Conservation (phyloP, 2,888 invertebrate species). For the Oligia latruncula region DNA sequence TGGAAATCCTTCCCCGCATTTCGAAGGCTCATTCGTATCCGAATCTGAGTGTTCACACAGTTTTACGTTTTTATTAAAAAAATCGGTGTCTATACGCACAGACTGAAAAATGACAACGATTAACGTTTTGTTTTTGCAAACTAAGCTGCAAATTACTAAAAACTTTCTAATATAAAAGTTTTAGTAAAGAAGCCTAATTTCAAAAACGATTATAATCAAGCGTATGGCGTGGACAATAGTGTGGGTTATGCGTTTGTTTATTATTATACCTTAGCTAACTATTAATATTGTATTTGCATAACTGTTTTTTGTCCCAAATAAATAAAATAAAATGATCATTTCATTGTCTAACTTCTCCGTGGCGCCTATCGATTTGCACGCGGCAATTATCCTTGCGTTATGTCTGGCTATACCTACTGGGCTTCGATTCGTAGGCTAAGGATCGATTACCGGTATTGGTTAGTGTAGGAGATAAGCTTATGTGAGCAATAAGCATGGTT, state of each 20-base stretch:
- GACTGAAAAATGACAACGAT: background rate
- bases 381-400: constrained; percentile 78
- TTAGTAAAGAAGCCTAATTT: background rate
- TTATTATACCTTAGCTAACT: too few species aligned
- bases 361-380: constrained; percentile 76
- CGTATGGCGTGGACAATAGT: background rate
- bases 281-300: too few species aligned
- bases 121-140: background rate
- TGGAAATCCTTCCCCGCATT: background rate
- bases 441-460: constrained; percentile 66
- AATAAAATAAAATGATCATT: background rate
- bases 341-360: constrained; percentile 20
- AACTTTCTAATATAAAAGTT: background rate
- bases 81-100: background rate
- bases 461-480: constrained; percentile 46
- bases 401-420: constrained; percentile 51
- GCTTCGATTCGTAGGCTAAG: constrained; percentile 58
- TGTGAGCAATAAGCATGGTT: constrained; percentile 19
- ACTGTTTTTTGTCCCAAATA: too few species aligned
- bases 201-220: background rate
- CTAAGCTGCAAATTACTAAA: background rate
- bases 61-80: background rate
- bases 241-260: too few species aligned
- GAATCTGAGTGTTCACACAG: background rate
- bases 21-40: background rate